Percentiles rank a stretch among this genome's conserved stretches.
Evolutionary conservation across 2,888 invertebrate species (phyloP).

Genomic region (Galeruca laticollis): DNA sequence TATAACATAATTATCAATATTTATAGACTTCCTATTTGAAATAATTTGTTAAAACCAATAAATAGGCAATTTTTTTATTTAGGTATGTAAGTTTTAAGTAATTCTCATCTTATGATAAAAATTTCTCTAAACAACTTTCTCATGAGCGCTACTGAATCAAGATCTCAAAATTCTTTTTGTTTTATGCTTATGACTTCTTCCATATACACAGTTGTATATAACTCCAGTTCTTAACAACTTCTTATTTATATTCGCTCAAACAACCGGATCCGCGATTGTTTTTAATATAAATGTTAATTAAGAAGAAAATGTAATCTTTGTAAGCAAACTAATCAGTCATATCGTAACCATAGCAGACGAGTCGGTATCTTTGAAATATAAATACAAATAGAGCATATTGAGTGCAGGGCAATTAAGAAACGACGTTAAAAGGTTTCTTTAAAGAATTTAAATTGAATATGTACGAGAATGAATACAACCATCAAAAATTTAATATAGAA

Average conservation of each 20-base stretch:
- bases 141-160: not conserved
- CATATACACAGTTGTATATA: slow-evolving; percentile 28
- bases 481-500: too few relatives aligned
- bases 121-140: too few relatives aligned
- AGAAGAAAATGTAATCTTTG: slow-evolving; percentile 46
- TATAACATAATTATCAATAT: too few relatives aligned
- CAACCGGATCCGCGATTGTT: slow-evolving; percentile 49
- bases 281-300: slow-evolving; percentile 53
- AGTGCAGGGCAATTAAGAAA: slow-evolving; percentile 23
- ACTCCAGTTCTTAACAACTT: slow-evolving; percentile 23
- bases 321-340: slow-evolving; percentile 33
- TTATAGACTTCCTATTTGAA: too few relatives aligned
- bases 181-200: slow-evolving; percentile 3
- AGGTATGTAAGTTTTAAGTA: too few relatives aligned
- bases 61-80: too few relatives aligned
- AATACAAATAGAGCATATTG: slow-evolving; percentile 31
- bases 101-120: too few relatives aligned
- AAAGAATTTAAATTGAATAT: slow-evolving; percentile 21
- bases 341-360: slow-evolving; percentile 44
- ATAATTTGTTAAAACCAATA: too few relatives aligned
- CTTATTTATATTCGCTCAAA: slow-evolving; percentile 41
- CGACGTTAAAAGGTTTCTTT: slow-evolving; percentile 28
- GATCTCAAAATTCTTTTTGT: not conserved
- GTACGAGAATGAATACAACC: not conserved
- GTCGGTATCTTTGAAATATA: slow-evolving; percentile 47